A percentile compares a stretch with the other conserved stretches of the same genome.
phyloP scores from a whole-genome alignment of 2,888 invertebrate species.

The Theretra japonica region DNA sequence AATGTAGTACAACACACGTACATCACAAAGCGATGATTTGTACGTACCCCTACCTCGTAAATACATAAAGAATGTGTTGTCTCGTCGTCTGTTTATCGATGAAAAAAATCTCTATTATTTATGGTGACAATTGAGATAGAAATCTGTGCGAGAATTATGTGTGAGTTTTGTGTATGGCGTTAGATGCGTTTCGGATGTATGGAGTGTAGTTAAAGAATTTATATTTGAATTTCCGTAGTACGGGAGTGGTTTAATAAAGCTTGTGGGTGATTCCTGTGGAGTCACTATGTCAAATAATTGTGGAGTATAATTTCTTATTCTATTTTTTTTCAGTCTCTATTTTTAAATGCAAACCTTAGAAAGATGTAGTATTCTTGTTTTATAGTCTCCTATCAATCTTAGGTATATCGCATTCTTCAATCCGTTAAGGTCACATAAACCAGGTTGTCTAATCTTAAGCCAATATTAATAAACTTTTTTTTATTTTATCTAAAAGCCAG shows the following conservation, averaged over 20 bases:
- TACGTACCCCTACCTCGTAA: conserved; percentile 66
- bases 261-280: no score
- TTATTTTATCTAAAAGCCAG: no score
- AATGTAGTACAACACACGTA: conserved; percentile 64
- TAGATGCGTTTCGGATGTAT: conserved; percentile 34
- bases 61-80: conserved; percentile 51
- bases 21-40: conserved; percentile 74
- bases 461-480: no score
- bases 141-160: conserved; percentile 48
- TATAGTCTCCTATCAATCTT: no score
- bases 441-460: no score
- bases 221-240: background rate
- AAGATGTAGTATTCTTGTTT: no score
- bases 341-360: no score
- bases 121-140: conserved; percentile 57
- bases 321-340: no score
- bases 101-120: conserved; percentile 69
- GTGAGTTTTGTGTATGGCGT: conserved; percentile 26
- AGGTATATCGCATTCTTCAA: no score
- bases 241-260: background rate
- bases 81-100: conserved; percentile 43
- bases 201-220: conserved; percentile 18
- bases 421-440: no score
- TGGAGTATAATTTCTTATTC: no score
- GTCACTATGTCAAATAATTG: no score